These are phyloP conservation scores for Tachystola acroxantha DNA, from an alignment of 2,888 invertebrate genomes.

Conservation along the genomic window DNA sequence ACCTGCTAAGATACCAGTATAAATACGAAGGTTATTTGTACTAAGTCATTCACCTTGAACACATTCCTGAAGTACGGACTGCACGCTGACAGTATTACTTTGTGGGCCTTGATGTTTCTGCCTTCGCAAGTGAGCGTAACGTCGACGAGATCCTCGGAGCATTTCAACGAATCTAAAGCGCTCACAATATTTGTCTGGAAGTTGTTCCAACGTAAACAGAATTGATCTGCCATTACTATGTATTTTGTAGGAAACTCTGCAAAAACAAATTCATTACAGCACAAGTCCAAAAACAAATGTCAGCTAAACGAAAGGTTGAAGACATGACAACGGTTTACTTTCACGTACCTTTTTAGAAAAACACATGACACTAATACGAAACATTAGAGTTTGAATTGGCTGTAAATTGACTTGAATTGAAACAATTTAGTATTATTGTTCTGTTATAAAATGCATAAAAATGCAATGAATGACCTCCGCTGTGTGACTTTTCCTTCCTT, in stretches of 20 bases:
- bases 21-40: slow-evolving; percentile 68
- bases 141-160: slow-evolving; percentile 84
- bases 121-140: slow-evolving; percentile 86
- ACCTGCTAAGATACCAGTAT: slow-evolving; percentile 25
- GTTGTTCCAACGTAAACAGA: slow-evolving; percentile 87
- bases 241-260: slow-evolving; percentile 38
- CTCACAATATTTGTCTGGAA: slow-evolving; percentile 84
- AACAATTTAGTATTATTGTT: slow-evolving; percentile 23
- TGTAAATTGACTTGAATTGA: slow-evolving; percentile 20
- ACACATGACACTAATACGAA: slow-evolving; percentile 37
- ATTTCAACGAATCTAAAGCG: slow-evolving; percentile 83
- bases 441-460: slow-evolving; percentile 55
- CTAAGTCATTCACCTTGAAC: slow-evolving; percentile 82
- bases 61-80: slow-evolving; percentile 86
- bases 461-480: slow-evolving; percentile 75
- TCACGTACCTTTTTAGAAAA: slow-evolving; percentile 30
- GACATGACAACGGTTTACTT: slow-evolving; percentile 12
- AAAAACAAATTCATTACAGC: slow-evolving; percentile 32
- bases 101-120: slow-evolving; percentile 84
- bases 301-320: slow-evolving; percentile 20
- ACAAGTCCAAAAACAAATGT: slow-evolving; percentile 23
- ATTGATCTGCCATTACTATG: slow-evolving; percentile 80
- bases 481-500: slow-evolving; percentile 60
- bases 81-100: slow-evolving; percentile 86
- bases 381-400: slow-evolving; percentile 30